Conservation (phyloP, 2,797 vertebrate species). For the Thripadectes ignobilis region DNA sequence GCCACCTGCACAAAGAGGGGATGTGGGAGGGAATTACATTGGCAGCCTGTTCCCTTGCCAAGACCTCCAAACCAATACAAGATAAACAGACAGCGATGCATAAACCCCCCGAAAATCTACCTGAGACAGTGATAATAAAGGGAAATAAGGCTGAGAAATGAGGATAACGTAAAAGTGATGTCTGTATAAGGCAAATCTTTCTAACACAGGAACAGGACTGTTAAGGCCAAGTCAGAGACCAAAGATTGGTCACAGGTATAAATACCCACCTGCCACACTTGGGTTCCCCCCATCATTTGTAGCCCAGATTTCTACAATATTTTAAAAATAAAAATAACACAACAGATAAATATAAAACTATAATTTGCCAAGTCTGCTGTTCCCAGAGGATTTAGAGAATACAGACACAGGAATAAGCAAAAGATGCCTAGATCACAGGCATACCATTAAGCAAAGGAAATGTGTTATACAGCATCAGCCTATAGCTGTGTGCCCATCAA, state of each 20-base stretch:
- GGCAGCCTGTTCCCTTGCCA: background rate
- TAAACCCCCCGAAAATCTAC: background rate
- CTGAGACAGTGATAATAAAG: background rate
- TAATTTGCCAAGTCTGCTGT: background rate
- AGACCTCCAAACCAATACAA: background rate
- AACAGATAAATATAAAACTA: background rate
- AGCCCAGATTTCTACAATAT: background rate
- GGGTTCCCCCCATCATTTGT: background rate
- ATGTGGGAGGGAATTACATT: background rate
- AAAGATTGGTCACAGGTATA: background rate
- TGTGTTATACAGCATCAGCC: background rate
- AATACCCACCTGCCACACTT: no score
- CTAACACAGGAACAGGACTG: background rate
- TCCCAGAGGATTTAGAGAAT: background rate
- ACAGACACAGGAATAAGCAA: background rate
- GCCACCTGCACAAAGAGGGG: background rate
- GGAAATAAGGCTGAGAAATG: background rate
- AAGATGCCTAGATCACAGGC: background rate
- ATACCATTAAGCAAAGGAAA: background rate
- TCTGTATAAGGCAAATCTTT: background rate
- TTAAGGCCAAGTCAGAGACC: background rate
- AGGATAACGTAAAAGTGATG: background rate
- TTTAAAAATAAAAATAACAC: background rate
- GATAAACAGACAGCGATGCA: background rate
- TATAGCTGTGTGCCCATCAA: background rate